Base-by-base conservation (phyloP, 2,888 invertebrate genomes). In the Dolomedes plantarius region DNA sequence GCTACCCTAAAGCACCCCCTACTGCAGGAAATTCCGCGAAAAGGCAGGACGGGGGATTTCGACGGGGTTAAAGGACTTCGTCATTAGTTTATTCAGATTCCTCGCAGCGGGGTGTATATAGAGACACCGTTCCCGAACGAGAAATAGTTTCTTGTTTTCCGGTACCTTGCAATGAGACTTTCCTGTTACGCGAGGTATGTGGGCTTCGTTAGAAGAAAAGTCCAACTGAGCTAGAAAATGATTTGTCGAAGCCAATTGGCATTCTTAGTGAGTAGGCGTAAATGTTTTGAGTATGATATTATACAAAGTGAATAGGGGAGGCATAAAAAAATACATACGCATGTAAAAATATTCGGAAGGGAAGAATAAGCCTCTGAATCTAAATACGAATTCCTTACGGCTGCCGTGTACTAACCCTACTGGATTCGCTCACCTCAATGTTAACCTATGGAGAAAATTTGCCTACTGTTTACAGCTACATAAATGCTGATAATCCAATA, bases 11-110 rank as follows among this genome's bases (percentile, higher is more conserved):
- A 50, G 19, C 32, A 50, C 76, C 82, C 76, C 72, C 72, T 76
- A 46, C 72, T 76, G 50, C 76, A 71, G 82, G 76, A 76, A 76
- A 71, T 76, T 46, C 82, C 71, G 31, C 29, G 19, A 65, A 27
- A 27, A n/a, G 19, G 39, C 41, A 6, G 27, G 32, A 31, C 19
- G 32, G 39, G 79, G 29, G 29, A 39, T 69, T 41, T 23, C 7
- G 41, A 56, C 50, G 67, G 41, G 74, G 39, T 74, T 74, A 23
- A 68, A 74, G 23, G 67, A 80, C 67, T 2, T 16, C 31, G 3
- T 5, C 64, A 65, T 13, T 2, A 46, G 41, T n/a, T 16, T 16
- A 46, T 46, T 46, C 41, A 16, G 9, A 46, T 46, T 46, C 41
- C 6, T 11, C 41, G 16, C 41, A 6, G 41, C 1, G 16, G 41